phyloP scores from a whole-genome alignment of 2,888 invertebrate species.

The Synanthedon tipuliformis region DNA sequence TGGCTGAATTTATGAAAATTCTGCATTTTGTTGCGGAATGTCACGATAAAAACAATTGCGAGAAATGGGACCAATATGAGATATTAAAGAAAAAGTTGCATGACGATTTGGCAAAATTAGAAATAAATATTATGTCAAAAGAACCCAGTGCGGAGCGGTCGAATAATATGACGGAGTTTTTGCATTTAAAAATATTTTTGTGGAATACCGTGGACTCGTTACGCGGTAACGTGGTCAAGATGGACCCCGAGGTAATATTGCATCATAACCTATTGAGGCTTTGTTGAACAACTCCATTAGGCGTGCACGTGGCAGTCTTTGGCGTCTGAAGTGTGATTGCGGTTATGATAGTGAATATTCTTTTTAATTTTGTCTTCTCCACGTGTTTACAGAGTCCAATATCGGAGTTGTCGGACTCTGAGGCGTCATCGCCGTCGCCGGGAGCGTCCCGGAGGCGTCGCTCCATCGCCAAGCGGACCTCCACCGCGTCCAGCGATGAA shows the following conservation, averaged over 20 bases:
- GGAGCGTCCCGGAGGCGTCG: constrained; percentile 35
- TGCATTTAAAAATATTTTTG: constrained; percentile 33
- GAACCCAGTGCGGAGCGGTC: constrained; percentile 19
- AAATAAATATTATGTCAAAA: constrained; percentile 22
- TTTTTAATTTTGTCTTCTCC: background rate
- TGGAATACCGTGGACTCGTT: constrained; percentile 47
- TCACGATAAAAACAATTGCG: constrained; percentile 18
- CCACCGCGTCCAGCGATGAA: constrained; percentile 59
- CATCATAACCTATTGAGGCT: background rate
- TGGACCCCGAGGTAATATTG: constrained; percentile 1
- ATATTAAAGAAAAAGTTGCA: constrained; percentile 35
- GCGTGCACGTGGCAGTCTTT: no score
- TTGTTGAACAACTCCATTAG: no score
- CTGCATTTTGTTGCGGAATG: constrained; percentile 23
- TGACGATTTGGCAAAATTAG: constrained; percentile 28
- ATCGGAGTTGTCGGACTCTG: constrained; percentile 73
- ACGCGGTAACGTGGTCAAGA: constrained; percentile 34
- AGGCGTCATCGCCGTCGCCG: constrained; percentile 50
- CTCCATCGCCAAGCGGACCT: constrained; percentile 39
- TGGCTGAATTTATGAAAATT: constrained; percentile 13
- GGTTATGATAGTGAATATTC: background rate
- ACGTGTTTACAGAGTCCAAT: constrained; percentile 51
- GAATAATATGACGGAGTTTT: constrained; percentile 27
- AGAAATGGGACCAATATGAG: constrained; percentile 47
- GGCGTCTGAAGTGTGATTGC: no score